phyloP scores from a whole-genome alignment of 2,113 vertebrate species.

The Salvator merianae region DNA sequence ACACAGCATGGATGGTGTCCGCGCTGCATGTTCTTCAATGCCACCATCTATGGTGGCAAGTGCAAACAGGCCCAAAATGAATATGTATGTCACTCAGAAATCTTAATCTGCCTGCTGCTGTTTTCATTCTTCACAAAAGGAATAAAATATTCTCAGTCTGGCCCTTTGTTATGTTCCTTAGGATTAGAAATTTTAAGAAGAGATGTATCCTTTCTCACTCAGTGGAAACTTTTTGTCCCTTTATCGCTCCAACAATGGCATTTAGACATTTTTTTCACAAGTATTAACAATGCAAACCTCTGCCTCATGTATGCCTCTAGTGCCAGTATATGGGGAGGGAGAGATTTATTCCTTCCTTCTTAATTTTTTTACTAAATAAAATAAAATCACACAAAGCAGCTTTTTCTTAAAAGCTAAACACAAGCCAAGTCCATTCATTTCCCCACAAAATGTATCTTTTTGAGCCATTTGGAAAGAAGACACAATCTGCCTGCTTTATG shows the following conservation, averaged over 20 bases:
- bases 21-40: too few species aligned
- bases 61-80: not conserved
- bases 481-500: constrained; percentile 56
- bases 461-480: constrained; percentile 56
- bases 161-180: not conserved
- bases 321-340: not conserved
- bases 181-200: not conserved
- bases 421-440: constrained; percentile 39
- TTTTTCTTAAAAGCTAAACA: constrained; percentile 45
- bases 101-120: not conserved
- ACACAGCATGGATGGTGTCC: too few species aligned
- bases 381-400: constrained; percentile 36
- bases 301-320: not conserved
- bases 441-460: constrained; percentile 19
- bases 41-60: too few species aligned
- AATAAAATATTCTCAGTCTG: not conserved
- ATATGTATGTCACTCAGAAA: not conserved
- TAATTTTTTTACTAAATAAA: not conserved
- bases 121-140: not conserved
- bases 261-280: not conserved
- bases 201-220: not conserved
- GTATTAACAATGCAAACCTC: not conserved
- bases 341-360: not conserved
- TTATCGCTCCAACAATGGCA: not conserved
- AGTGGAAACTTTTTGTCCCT: not conserved